These are phyloP conservation scores for Sebastes taczanowskii DNA, from an alignment of 2,797 vertebrate species.

Conservation along the genomic window DNA sequence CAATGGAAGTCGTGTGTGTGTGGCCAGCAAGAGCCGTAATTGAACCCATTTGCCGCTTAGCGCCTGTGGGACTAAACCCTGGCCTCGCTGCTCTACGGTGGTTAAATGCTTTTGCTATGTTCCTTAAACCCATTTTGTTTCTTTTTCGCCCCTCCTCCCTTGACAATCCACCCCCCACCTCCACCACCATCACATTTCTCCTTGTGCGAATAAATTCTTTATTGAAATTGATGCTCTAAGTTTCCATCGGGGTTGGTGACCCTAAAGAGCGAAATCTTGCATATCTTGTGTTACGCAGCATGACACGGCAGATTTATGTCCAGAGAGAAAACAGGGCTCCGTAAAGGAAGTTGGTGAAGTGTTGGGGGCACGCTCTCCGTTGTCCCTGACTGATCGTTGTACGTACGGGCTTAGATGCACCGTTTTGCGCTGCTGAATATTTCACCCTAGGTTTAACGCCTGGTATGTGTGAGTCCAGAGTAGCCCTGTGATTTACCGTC, in stretches of 20 bases:
- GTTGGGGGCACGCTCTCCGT: constrained; percentile 49
- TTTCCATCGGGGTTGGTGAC: constrained; percentile 63
- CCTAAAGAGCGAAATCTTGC: constrained; percentile 43
- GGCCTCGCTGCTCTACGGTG: constrained; percentile 73
- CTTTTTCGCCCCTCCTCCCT: constrained; percentile 48
- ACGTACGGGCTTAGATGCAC: constrained; percentile 40
- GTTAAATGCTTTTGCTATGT: constrained; percentile 80
- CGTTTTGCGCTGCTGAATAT: constrained; percentile 60
- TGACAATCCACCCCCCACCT: constrained; percentile 4
- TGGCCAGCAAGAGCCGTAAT: constrained; percentile 81
- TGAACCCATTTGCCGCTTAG: constrained; percentile 86
- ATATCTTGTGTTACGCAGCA: constrained; percentile 61
- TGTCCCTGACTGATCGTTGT: constrained; percentile 56
- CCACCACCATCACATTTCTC: constrained; percentile 12
- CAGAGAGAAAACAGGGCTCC: neutral
- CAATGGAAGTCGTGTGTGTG: constrained; percentile 76
- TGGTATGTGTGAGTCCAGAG: constrained; percentile 71
- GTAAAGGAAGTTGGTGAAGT: constrained; percentile 57
- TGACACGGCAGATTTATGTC: constrained; percentile 70
- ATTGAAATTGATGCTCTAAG: constrained; percentile 71
- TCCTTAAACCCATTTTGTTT: constrained; percentile 76
- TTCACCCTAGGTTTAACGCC: constrained; percentile 78
- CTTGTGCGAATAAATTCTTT: constrained; percentile 59
- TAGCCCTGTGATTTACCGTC: constrained; percentile 72
- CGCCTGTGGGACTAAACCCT: constrained; percentile 83